Conservation (phyloP, 2,888 invertebrate species). For the Limnephilus lunatus region DNA sequence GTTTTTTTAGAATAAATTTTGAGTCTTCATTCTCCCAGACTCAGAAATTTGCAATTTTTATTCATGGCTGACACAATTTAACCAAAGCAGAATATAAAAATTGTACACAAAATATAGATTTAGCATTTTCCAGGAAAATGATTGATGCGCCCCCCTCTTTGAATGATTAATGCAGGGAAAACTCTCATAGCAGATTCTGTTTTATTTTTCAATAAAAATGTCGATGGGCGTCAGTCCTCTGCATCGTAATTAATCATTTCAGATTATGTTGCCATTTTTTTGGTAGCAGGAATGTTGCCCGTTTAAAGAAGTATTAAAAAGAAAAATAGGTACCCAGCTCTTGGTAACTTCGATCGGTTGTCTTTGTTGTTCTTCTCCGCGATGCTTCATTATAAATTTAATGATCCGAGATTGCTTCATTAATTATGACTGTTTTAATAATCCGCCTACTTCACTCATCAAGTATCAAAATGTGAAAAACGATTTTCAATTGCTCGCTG, state of each 20-base stretch:
- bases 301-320: conserved; percentile 20
- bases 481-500: not conserved
- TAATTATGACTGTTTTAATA: not conserved
- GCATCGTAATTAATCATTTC: conserved; percentile 28
- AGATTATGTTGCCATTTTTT: conserved; percentile 32
- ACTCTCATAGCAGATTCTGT: conserved; percentile 29
- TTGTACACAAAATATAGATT: conserved; percentile 50
- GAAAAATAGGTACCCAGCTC: not conserved
- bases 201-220: conserved; percentile 50
- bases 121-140: conserved; percentile 43
- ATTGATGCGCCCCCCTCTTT: conserved; percentile 36
- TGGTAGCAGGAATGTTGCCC: not conserved
- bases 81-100: conserved; percentile 50
- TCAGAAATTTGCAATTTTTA: conserved; percentile 28
- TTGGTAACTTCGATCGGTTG: not conserved
- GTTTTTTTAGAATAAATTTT: not conserved
- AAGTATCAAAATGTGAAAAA: not conserved
- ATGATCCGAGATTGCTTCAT: not conserved
- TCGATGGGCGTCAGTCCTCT: conserved; percentile 6
- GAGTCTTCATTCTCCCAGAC: not conserved
- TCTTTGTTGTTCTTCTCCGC: not conserved
- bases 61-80: conserved; percentile 40
- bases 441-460: not conserved
- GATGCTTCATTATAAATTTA: not conserved
- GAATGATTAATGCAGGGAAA: conserved; percentile 52